Evolutionary conservation across 2,797 vertebrate species (phyloP).

Genomic region (Cheirogaleus major): DNA sequence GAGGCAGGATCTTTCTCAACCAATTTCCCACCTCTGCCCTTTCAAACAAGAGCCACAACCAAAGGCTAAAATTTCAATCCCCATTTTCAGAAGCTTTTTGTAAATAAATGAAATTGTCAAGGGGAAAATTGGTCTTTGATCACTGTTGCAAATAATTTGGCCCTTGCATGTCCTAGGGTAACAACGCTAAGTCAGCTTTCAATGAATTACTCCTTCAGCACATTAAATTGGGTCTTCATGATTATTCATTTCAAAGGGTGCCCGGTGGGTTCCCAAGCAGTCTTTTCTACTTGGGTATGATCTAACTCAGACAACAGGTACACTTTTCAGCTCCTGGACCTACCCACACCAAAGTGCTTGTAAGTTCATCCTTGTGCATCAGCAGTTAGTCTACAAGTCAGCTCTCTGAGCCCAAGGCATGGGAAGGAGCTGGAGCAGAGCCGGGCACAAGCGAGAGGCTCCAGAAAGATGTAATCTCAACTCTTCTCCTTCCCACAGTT

Average conservation of each 20-base stretch:
- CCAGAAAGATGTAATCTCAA: neutral
- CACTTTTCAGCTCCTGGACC: neutral
- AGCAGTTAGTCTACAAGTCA: neutral
- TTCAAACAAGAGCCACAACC: neutral
- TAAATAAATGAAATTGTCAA: neutral
- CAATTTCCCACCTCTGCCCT: neutral
- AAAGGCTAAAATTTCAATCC: neutral
- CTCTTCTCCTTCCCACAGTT: neutral
- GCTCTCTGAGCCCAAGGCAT: neutral
- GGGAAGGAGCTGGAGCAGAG: neutral
- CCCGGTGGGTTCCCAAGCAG: neutral
- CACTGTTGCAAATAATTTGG: constrained; percentile 21
- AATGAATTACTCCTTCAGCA: constrained; percentile 42
- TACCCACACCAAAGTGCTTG: no score
- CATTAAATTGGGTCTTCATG: neutral
- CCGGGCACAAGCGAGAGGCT: neutral
- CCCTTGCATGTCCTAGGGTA: neutral
- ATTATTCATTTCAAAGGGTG: constrained; percentile 10
- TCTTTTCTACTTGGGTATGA: neutral
- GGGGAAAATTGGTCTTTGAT: constrained; percentile 45
- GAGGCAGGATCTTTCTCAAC: neutral
- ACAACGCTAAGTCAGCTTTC: neutral
- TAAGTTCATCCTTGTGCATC: neutral
- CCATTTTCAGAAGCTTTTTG: constrained; percentile 9
- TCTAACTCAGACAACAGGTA: neutral